These are phyloP conservation scores for Notodonta dromedarius DNA, from an alignment of 2,888 invertebrate species.

Conservation along the genomic window DNA sequence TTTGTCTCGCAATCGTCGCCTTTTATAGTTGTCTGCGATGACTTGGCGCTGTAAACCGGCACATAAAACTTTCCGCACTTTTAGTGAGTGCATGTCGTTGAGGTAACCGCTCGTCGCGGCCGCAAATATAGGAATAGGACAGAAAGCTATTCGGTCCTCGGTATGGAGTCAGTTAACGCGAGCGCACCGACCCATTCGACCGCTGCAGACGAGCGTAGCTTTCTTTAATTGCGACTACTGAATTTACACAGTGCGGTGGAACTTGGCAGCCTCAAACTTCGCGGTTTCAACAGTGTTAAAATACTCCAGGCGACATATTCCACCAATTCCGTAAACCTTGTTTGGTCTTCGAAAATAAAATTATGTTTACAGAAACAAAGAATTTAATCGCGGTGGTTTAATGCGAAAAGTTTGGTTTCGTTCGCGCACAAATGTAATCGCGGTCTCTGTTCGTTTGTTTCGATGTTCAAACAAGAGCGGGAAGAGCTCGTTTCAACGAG, in stretches of 20 bases:
- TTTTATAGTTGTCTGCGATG: conserved; percentile 69
- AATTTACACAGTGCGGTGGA: conserved; percentile 66
- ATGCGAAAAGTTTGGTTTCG: conserved; percentile 44
- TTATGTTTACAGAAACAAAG: conserved; percentile 32
- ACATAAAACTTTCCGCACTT: conserved; percentile 64
- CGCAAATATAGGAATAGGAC: conserved; percentile 50
- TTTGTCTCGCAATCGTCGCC: conserved; percentile 75
- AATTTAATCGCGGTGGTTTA: conserved; percentile 26
- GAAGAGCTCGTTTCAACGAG: conserved; percentile 63
- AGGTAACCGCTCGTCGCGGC: conserved; percentile 26
- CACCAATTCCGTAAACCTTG: conserved; percentile 30
- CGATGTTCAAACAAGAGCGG: conserved; percentile 72
- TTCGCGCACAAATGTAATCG: conserved; percentile 61
- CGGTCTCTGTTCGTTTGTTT: conserved; percentile 65
- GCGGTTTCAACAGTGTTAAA: conserved; percentile 53
- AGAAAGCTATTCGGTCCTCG: conserved; percentile 48
- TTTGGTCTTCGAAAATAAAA: conserved; percentile 36
- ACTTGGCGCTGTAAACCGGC: conserved; percentile 62
- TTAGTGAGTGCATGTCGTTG: conserved; percentile 34
- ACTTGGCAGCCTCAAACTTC: conserved; percentile 66
- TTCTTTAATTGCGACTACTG: conserved; percentile 66
- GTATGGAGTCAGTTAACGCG: conserved; percentile 56
- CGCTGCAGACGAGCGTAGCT: conserved; percentile 57
- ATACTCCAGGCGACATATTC: conserved; percentile 44
- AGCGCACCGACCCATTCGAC: conserved; percentile 56